Conservation (phyloP, 2,797 vertebrate genomes). For the Botia almorhae region DNA sequence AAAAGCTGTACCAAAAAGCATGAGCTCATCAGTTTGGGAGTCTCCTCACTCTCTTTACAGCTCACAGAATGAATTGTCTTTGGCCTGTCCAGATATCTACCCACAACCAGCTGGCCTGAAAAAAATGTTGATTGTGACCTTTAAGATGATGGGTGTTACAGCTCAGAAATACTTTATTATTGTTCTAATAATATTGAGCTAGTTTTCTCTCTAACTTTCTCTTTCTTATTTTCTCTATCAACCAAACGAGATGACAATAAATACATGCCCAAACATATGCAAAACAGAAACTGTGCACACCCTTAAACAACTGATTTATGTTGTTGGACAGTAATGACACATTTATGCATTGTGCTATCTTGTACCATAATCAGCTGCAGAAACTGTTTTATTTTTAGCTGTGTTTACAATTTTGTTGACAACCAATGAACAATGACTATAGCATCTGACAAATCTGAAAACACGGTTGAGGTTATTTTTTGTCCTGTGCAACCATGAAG, state of each 20-base stretch:
- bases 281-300: not conserved
- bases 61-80: constrained; percentile 46
- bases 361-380: too few species aligned
- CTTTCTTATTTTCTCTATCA: not conserved
- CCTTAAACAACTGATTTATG: too few species aligned
- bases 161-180: constrained; percentile 34
- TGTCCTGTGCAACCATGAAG: too few species aligned
- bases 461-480: too few species aligned
- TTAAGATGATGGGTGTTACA: constrained; percentile 62
- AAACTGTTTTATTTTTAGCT: too few species aligned
- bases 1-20: not conserved
- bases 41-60: not conserved
- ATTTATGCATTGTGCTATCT: too few species aligned
- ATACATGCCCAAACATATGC: not conserved
- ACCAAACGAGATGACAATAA: not conserved
- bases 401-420: too few species aligned
- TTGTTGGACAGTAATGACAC: too few species aligned
- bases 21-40: constrained; percentile 15
- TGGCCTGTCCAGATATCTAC: constrained; percentile 64
- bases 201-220: not conserved
- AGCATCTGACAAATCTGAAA: too few species aligned
- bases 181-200: not conserved
- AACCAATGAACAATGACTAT: too few species aligned
- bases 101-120: constrained; percentile 69
- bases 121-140: constrained; percentile 64